These are phyloP conservation scores for Oryzaephilus surinamensis DNA, from an alignment of 1,140 invertebrate genomes.

Conservation along the genomic window DNA sequence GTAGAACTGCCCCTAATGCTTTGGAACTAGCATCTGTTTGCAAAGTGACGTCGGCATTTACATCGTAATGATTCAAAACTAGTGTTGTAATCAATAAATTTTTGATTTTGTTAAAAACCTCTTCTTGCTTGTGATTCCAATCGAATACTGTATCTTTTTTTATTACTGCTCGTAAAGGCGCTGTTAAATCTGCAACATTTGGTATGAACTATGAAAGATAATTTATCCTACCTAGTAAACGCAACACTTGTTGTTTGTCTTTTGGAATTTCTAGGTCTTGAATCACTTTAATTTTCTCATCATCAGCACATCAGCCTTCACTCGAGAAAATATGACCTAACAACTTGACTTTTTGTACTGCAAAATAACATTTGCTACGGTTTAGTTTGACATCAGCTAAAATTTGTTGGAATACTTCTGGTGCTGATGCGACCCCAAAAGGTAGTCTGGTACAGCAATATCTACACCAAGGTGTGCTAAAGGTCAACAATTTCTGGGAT, in stretches of 20 bases:
- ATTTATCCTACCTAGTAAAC: constrained; percentile 31
- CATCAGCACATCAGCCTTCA: constrained; percentile 30
- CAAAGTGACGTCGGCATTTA: constrained; percentile 12
- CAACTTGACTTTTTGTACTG: constrained; percentile 22
- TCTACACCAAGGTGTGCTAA: constrained; percentile 37
- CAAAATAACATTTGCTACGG: background rate
- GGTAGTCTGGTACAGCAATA: constrained; percentile 32
- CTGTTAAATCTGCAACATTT: constrained; percentile 15
- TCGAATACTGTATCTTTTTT: constrained; percentile 21
- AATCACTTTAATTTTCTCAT: constrained; percentile 26
- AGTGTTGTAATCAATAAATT: constrained; percentile 19
- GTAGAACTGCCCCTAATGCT: constrained; percentile 24
- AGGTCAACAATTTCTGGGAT: constrained; percentile 34
- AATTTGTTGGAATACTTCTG: constrained; percentile 22
- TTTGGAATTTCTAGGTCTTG: constrained; percentile 18
- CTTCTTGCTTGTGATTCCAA: constrained; percentile 15
- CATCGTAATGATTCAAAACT: constrained; percentile 26
- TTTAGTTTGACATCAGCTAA: constrained; percentile 4
- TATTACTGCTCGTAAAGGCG: constrained; percentile 19
- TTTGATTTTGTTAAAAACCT: constrained; percentile 22
- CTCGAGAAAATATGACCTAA: constrained; percentile 31
- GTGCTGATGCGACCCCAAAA: constrained; percentile 25
- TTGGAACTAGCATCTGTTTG: constrained; percentile 13
- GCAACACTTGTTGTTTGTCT: constrained; percentile 23
- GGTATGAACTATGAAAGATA: constrained; percentile 30